Evolutionary conservation across 2,888 invertebrate genomes (phyloP).

Genomic region (Papilio protenor): DNA sequence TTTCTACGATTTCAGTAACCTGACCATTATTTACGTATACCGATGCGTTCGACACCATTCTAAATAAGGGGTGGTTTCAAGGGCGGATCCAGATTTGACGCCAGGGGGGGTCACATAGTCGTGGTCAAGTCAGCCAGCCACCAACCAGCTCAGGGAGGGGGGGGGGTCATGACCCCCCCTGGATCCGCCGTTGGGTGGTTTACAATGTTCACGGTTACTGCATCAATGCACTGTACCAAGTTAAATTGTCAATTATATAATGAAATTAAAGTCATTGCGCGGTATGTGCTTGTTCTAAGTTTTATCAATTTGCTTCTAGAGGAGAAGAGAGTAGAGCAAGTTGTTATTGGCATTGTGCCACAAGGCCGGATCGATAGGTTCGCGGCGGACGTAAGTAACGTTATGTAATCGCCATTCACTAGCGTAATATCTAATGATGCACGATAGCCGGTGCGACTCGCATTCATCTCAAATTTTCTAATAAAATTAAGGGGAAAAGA

Average conservation of each 20-base stretch:
- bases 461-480: slow-evolving; percentile 10
- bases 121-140: too few relatives aligned
- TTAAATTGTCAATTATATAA: slow-evolving; percentile 8
- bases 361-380: slow-evolving; percentile 73
- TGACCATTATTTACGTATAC: not conserved
- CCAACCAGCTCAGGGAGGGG: too few relatives aligned
- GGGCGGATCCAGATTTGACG: too few relatives aligned
- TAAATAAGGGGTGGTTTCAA: not conserved
- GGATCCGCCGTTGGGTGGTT: too few relatives aligned
- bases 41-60: not conserved
- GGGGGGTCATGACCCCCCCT: too few relatives aligned
- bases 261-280: slow-evolving; percentile 12
- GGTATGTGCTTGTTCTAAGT: slow-evolving; percentile 11
- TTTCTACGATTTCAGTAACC: not conserved
- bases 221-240: not conserved
- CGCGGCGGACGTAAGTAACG: slow-evolving; percentile 63
- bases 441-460: slow-evolving; percentile 2
- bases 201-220: not conserved
- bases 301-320: slow-evolving; percentile 62
- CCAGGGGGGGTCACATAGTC: too few relatives aligned
- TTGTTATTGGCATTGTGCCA: slow-evolving; percentile 79
- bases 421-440: slow-evolving; percentile 48
- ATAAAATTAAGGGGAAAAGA: not conserved
- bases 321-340: slow-evolving; percentile 62
- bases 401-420: slow-evolving; percentile 72